Conservation (phyloP, 2,797 vertebrate species). For the Columba guinea region DNA sequence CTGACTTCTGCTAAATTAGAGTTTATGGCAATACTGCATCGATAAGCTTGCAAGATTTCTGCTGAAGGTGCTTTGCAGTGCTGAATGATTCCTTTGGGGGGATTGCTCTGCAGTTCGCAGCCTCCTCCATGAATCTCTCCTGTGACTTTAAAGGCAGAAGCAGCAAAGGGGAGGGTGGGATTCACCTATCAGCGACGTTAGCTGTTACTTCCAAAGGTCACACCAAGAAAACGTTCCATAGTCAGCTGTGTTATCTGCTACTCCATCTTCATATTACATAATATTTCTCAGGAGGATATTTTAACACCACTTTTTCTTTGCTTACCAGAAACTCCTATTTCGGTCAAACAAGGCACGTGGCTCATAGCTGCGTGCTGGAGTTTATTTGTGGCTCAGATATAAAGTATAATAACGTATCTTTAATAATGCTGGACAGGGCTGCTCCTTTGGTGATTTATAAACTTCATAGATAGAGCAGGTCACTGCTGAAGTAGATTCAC, state of each 20-base stretch:
- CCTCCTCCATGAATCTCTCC: not conserved
- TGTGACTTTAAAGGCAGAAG: not conserved
- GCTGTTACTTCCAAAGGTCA: not conserved
- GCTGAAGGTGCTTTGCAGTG: not conserved
- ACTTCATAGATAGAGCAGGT: not conserved
- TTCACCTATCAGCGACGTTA: not conserved
- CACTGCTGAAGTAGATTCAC: conserved; percentile 5
- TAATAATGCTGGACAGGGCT: conserved; percentile 15
- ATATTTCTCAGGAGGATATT: not conserved
- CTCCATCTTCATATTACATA: not conserved
- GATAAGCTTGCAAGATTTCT: not conserved
- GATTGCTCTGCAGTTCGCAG: not conserved
- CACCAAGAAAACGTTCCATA: not conserved
- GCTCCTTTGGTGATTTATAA: not conserved
- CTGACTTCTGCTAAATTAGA: not conserved
- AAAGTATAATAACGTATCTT: not conserved
- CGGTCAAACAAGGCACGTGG: not conserved
- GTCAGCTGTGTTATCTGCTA: not conserved
- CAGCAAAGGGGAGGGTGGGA: not conserved
- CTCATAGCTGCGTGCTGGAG: not conserved
- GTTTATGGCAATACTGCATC: not conserved
- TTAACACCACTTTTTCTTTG: not conserved
- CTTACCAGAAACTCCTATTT: not conserved
- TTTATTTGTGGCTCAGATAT: not conserved
- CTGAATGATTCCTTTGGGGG: not conserved